Evolutionary conservation across 2,888 invertebrate genomes (phyloP).

Genomic region (Calameuta pallipes): DNA sequence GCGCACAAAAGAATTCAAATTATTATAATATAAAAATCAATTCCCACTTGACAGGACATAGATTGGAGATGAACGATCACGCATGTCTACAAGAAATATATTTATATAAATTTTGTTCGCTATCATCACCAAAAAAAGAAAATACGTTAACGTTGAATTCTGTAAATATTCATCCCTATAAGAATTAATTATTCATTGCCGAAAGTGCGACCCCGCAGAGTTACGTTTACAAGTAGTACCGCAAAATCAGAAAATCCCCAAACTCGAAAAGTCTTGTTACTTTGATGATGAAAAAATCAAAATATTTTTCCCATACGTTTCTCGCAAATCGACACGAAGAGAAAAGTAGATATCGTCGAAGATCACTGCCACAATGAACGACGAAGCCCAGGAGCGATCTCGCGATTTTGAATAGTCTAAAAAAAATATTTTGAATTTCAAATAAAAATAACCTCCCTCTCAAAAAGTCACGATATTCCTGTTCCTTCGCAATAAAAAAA

Average conservation of each 20-base stretch:
- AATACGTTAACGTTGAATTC: slow-evolving; percentile 20
- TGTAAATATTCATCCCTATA: slow-evolving; percentile 48
- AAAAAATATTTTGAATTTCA: neutral
- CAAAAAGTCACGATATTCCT: neutral
- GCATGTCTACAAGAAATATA: neutral
- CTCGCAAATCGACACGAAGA: neutral
- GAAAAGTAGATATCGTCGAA: neutral
- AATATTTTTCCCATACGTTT: neutral
- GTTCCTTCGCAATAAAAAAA: neutral
- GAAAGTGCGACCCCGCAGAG: slow-evolving; percentile 43
- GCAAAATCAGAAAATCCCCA: neutral
- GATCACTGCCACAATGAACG: neutral
- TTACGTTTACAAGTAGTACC: neutral
- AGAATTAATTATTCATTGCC: slow-evolving; percentile 47
- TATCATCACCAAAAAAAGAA: neutral
- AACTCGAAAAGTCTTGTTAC: neutral
- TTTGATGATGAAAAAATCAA: neutral
- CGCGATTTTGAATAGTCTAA: neutral
- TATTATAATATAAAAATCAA: neutral
- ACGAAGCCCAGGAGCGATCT: neutral
- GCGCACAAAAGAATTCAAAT: neutral
- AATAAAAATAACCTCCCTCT: neutral
- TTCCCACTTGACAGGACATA: neutral
- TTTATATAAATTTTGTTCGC: neutral
- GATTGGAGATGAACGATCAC: neutral